Evolutionary conservation across 1,140 invertebrate species (phyloP), one percentile per base, ranked within the genome.

Genomic region (Drosophila gunungcola): DNA sequence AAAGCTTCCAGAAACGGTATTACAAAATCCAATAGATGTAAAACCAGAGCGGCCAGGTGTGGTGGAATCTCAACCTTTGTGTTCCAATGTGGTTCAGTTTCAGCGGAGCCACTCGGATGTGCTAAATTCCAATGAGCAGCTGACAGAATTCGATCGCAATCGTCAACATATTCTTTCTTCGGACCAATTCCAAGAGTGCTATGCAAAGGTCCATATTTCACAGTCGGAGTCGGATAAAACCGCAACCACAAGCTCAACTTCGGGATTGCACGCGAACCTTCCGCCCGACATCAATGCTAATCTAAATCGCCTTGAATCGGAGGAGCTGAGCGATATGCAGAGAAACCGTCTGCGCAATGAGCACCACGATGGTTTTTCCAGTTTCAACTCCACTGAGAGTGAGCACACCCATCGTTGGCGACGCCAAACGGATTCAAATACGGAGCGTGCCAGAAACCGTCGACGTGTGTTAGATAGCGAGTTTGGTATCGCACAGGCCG

Each of bases 341-440:
- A 83, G 79, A 3, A 92, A 92, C 78, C 85, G 91, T 0, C 21
- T 54, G 16, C 86, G 83, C 2, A 90, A 91, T 67, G 73, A 80
- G 41, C 72, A 91, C n/a, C 90, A 82, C 9, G 74, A 85, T 49
- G 27, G 56, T 2, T 92, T 92, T 12, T 11, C 32, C 6, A 57
- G 56, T 7, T 58, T 69, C 3, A 89, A 92, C 48, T 55, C 55
- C 32, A 34, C n/a, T 4, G 80, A 83, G 2, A 73, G 67, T 53
- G 29, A 65, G 27, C 34, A 77, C 9, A 56, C 53, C 2, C 41
- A 61, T 6, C 68, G 78, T 0, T 34, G 49, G 1, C 55, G 53
- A 6, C 51, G 70, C 1, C 57, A 42, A n/a, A 39, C 65, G 54
- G 49, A 51, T n/a, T 51, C 78, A 3, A 48, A 75, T 2, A 61